Base-by-base conservation (phyloP, 2,113 vertebrate genomes). In the Hymenochirus boettgeri region DNA sequence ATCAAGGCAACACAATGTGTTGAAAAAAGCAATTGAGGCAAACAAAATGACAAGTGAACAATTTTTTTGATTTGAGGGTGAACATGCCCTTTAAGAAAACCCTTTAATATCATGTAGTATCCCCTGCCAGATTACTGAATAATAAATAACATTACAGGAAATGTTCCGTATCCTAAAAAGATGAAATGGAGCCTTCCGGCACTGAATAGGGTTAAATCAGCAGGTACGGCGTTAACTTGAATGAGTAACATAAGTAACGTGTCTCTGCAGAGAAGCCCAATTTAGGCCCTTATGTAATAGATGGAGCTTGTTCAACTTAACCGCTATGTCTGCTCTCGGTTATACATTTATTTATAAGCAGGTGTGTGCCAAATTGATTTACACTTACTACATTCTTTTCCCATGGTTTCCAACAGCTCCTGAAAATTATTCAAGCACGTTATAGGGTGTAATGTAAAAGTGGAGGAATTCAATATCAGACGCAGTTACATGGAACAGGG, bases 281-380 rank as follows among this genome's bases (percentile, higher is more conserved):
- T 64, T 19, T 18, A 11, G 37, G 29, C 52, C 52, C 52, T 11
- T 52, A 26, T 56, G 62, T 56, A 56, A 47, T 46, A 29, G 26
- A 10, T 39, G 4, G 37, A 39, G 33, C 31, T 22, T 24, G 35
- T 24, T 42, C 56, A 33, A 53, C 62, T 31, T n/a, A 24, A 46
- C 31, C 51, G 37, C 15, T 9, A 35, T 37, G 37, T 19, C 62
- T 55, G 23, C 35, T 39, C 50, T 39, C 24, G 7, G 18, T 64
- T 33, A 46, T 64, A 31, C 62, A 64, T 64, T 56, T 64, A 64
- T 64, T 55, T 64, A 64, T 64, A 52, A 64, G 62, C 62, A 64
- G 62, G 62, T 64, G 62, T 46, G 54, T 31, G 48, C 51, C 42
- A 63, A 63, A 64, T 39, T 64, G 51, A 56, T 55, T 64, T 64